phyloP scores from a whole-genome alignment of 2,888 invertebrate species.

The Salpingus planirostris region DNA sequence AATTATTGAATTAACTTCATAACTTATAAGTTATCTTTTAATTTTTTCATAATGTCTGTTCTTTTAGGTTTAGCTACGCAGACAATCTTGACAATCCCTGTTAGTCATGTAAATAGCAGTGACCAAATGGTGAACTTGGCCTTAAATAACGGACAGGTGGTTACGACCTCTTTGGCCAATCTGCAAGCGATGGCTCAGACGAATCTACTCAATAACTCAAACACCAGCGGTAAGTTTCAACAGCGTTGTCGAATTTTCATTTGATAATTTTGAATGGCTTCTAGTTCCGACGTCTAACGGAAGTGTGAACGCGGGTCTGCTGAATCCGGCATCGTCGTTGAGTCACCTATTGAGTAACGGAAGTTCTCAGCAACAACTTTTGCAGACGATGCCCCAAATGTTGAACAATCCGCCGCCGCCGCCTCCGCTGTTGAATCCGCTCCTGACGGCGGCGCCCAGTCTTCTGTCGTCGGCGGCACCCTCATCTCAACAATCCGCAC shows the following conservation, averaged over 20 bases:
- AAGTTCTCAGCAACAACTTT: slow-evolving; percentile 64
- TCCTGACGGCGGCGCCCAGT: slow-evolving; percentile 24
- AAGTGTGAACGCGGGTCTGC: slow-evolving; percentile 54
- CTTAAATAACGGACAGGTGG: slow-evolving; percentile 76
- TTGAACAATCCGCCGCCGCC: slow-evolving; percentile 27
- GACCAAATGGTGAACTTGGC: slow-evolving; percentile 71
- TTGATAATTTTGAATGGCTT: no score
- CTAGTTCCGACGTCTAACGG: slow-evolving; percentile 56
- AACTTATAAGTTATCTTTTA: no score
- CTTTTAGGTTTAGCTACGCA: slow-evolving; percentile 84
- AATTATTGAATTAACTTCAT: no score
- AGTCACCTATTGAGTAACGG: slow-evolving; percentile 67
- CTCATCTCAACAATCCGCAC: slow-evolving; percentile 1
- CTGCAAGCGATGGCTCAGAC: slow-evolving; percentile 68
- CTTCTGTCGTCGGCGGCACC: slow-evolving; percentile 19
- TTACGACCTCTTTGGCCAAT: slow-evolving; percentile 74
- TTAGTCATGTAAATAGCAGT: slow-evolving; percentile 71
- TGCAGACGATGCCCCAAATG: slow-evolving; percentile 67
- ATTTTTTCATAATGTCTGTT: no score
- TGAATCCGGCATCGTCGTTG: slow-evolving; percentile 57
- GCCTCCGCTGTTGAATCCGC: slow-evolving; percentile 31
- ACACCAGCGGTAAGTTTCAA: no score
- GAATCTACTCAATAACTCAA: slow-evolving; percentile 44
- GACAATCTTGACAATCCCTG: slow-evolving; percentile 91
- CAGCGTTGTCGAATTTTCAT: no score